Base-by-base conservation (phyloP, 2,797 vertebrate genomes). In the Danio kyathit region DNA sequence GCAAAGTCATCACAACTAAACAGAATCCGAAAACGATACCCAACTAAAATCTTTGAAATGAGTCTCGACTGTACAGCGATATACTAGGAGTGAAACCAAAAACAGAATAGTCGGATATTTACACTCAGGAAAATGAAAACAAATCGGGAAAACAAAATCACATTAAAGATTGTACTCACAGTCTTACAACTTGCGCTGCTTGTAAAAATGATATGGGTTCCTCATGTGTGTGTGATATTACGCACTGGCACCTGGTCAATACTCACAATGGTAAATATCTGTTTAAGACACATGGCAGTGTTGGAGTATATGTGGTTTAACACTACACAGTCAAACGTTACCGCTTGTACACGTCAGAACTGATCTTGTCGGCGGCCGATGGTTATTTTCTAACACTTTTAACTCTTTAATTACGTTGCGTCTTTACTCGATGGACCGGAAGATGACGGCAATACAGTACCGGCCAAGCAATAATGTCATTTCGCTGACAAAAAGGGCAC, bases 11-110 rank as follows among this genome's bases (percentile, higher is more conserved):
- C 87, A 86, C 88, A 75, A 81, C 78, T 86, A 80, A 91, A 93
- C 82, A 52, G 49, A 65, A 79, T 74, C 76, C 89, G 92, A 92
- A 92, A 93, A 88, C 85, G 89, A 90, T 91, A 91, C 88, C 87
- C 88, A 88, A 83, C 43, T 90, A 90, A 91, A 90, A 83, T 40
- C 82, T 61, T 71, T 5, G 2, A 74, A 74, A 67, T 11, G 19
- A n/a, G 13, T 49, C 60, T 72, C 88, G 88, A 87, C 87, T 84
- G 71, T 82, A 84, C 73, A 74, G 90, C 90, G 90, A 88, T 92
- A 90, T 81, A 63, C 43, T 41, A 91, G 88, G 90, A 88, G 5
- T 87, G 81, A 89, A 83, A 52, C 38, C 5, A 52, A 51, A 56
- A 52, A 79, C 13, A 64, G 52, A 48, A 49, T 67, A 52, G 29